These are phyloP conservation scores for Tragopan temminckii DNA, from an alignment of 2,797 vertebrate genomes.

Conservation along the genomic window DNA sequence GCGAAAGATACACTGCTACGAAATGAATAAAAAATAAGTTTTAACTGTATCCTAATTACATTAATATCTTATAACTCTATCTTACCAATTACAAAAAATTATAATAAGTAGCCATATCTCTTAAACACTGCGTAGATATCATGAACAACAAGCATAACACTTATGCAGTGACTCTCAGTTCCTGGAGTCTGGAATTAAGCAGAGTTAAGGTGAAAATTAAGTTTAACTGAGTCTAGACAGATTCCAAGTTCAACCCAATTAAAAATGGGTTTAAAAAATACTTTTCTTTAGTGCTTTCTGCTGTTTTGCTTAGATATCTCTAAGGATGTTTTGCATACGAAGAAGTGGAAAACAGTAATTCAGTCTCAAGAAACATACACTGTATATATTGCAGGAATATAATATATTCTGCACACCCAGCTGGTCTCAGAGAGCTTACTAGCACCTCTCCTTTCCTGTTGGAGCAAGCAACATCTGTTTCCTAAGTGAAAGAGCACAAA, in stretches of 20 bases:
- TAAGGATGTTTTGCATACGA: slow-evolving; percentile 42
- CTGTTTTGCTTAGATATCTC: not conserved
- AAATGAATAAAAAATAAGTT: not conserved
- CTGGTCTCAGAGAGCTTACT: slow-evolving; percentile 67
- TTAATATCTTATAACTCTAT: not conserved
- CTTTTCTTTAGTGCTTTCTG: not conserved
- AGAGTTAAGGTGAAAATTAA: not conserved
- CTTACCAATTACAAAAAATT: not conserved
- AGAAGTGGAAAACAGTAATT: slow-evolving; percentile 60
- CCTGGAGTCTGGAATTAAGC: not conserved
- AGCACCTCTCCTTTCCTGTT: slow-evolving; percentile 71
- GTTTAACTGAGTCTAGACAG: not conserved
- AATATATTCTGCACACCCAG: slow-evolving; percentile 65
- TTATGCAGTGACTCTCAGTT: not conserved
- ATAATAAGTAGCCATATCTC: not conserved
- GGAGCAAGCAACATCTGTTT: slow-evolving; percentile 78
- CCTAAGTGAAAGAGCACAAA: slow-evolving; percentile 71
- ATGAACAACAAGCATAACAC: not conserved
- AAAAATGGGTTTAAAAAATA: not conserved
- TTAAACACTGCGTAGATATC: not conserved
- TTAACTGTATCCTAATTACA: not conserved
- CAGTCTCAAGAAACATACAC: slow-evolving; percentile 45
- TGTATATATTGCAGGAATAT: slow-evolving; percentile 5
- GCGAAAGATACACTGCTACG: not conserved
- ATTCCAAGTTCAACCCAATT: not conserved